phyloP scores from a whole-genome alignment of 2,797 vertebrate genomes.

The Crocodylus rhombifer region DNA sequence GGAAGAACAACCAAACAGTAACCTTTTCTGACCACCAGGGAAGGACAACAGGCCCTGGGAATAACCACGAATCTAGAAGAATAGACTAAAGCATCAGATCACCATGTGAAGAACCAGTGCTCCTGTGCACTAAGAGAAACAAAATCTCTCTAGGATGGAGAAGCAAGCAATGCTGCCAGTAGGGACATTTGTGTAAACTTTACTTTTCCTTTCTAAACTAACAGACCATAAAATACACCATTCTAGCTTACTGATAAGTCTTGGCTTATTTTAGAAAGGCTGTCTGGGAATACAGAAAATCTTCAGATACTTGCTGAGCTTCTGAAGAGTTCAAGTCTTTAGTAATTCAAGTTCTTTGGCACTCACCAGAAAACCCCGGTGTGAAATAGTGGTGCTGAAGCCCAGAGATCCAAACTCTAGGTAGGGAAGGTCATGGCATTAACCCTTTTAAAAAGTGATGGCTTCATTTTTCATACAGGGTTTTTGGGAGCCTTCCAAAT shows the following conservation, averaged over 20 bases:
- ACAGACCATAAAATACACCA: neutral
- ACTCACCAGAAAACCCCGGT: neutral
- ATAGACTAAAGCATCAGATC: too few species aligned
- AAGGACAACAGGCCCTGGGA: too few species aligned
- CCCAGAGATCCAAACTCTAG: neutral
- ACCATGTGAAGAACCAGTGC: too few species aligned
- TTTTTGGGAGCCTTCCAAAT: too few species aligned
- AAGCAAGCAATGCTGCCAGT: neutral
- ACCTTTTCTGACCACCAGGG: too few species aligned
- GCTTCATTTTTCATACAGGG: too few species aligned
- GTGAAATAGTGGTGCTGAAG: neutral
- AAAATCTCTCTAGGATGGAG: neutral
- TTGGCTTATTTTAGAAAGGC: neutral
- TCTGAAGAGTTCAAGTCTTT: neutral
- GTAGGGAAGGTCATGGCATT: too few species aligned
- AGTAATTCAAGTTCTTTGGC: neutral
- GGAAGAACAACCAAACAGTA: too few species aligned
- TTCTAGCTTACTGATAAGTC: neutral
- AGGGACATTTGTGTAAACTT: neutral
- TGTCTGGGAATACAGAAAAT: neutral
- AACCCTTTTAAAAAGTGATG: too few species aligned
- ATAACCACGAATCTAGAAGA: too few species aligned
- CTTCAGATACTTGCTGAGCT: neutral
- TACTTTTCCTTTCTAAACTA: neutral
- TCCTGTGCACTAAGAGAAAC: too few species aligned